Conservation (phyloP, 2,113 vertebrate species). For the Bufo gargarizans region DNA sequence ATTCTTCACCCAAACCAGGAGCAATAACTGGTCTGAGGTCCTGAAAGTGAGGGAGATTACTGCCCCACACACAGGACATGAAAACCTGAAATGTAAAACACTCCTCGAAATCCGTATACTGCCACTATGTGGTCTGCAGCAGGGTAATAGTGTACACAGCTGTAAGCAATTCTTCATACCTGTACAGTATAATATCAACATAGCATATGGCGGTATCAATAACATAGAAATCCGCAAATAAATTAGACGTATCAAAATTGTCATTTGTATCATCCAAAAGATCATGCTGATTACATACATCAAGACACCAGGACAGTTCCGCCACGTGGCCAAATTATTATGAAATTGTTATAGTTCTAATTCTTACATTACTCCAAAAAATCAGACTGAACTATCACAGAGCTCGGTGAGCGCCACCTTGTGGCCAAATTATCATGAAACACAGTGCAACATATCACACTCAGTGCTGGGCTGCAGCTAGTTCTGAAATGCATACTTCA, state of each 20-base stretch:
- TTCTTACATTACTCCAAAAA: not conserved
- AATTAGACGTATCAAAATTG: no score
- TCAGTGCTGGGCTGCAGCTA: not conserved
- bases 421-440: slow-evolving; percentile 6
- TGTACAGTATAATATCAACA: not conserved
- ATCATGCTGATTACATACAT: no score
- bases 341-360: no score
- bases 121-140: not conserved
- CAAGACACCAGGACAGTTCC: no score
- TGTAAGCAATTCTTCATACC: not conserved
- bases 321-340: no score
- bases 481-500: no score
- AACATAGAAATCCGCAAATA: no score
- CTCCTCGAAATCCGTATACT: not conserved
- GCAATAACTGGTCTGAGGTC: no score
- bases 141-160: not conserved
- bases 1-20: not conserved
- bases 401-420: not conserved
- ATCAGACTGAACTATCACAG: not conserved
- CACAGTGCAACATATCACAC: no score
- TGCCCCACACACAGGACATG: not conserved
- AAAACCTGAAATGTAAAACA: not conserved
- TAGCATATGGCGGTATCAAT: not conserved
- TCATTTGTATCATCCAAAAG: no score
- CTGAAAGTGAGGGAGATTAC: not conserved